Evolutionary conservation across 2,113 vertebrate species (phyloP).

Genomic region (Pogona vitticeps): DNA sequence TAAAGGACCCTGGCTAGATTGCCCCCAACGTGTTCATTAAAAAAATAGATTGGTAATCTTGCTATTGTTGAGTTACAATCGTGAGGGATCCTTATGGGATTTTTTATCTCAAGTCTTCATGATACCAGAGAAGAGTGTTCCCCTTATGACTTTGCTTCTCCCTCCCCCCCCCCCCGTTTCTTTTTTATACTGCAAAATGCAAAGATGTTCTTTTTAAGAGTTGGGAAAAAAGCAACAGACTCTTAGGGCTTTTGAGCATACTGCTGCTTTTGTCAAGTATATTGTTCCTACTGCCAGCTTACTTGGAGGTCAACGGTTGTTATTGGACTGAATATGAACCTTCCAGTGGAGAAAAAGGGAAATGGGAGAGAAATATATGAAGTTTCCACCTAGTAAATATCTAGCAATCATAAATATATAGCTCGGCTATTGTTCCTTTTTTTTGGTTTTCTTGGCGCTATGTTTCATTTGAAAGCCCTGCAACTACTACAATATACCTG

Average conservation of each 20-base stretch:
- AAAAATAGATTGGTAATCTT: no score
- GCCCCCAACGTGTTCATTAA: no score
- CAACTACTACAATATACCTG: slow-evolving; percentile 20
- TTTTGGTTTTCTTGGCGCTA: background rate
- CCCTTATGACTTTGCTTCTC: background rate
- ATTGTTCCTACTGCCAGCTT: background rate
- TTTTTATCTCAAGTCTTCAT: background rate
- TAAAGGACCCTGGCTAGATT: no score
- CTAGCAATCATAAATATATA: background rate
- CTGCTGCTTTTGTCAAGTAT: background rate
- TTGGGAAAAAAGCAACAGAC: background rate
- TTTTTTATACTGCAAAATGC: background rate
- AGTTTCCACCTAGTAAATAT: slow-evolving; percentile 17
- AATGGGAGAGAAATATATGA: background rate
- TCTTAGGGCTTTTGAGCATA: background rate
- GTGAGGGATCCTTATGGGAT: no score
- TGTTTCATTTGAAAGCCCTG: slow-evolving; percentile 21
- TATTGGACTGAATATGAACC: slow-evolving; percentile 7
- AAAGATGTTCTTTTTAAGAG: background rate
- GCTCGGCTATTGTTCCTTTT: slow-evolving; percentile 5
- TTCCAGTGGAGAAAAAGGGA: background rate
- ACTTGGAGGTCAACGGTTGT: background rate
- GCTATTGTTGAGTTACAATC: no score
- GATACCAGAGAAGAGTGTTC: background rate
- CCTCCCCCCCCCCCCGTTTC: background rate